phyloP scores from a whole-genome alignment of 2,113 vertebrate species.

The Macquaria ambigua region DNA sequence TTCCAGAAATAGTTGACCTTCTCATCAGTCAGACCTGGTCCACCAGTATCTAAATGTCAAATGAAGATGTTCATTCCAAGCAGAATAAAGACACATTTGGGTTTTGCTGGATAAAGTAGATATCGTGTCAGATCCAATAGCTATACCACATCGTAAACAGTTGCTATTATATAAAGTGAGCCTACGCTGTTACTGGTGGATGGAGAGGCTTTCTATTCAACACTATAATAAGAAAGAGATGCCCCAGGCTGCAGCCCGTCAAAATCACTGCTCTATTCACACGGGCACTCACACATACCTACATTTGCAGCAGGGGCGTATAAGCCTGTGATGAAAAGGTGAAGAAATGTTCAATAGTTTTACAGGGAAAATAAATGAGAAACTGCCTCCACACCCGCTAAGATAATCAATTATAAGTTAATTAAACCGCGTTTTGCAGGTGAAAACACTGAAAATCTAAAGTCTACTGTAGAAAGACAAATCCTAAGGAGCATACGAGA shows the following conservation, averaged over 20 bases:
- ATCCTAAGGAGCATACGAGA: background rate
- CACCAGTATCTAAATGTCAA: constrained; percentile 23
- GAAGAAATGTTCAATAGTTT: constrained; percentile 22
- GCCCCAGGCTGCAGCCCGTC: constrained; percentile 54
- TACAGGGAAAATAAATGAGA: constrained; percentile 57
- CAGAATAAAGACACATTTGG: constrained; percentile 19
- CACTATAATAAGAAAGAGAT: constrained; percentile 65
- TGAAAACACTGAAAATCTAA: background rate
- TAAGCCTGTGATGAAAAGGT: constrained; percentile 32
- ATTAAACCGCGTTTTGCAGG: constrained; percentile 38
- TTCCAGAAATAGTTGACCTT: constrained; percentile 19
- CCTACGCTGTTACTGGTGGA: constrained; percentile 17
- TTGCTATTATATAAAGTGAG: constrained; percentile 45
- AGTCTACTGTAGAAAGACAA: background rate
- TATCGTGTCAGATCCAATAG: constrained; percentile 17
- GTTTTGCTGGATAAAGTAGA: constrained; percentile 16
- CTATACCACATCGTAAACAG: constrained; percentile 48
- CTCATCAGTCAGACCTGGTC: background rate
- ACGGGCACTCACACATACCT: background rate
- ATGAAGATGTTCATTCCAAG: constrained; percentile 7
- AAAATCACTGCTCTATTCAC: constrained; percentile 36
- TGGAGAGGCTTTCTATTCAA: constrained; percentile 52
- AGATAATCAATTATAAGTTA: constrained; percentile 45
- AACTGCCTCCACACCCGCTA: background rate
- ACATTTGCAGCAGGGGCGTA: background rate